Evolutionary conservation across 2,113 vertebrate genomes (phyloP), one percentile per base, ranked within the genome.

Genomic region (Tricholaema leucomelas): DNA sequence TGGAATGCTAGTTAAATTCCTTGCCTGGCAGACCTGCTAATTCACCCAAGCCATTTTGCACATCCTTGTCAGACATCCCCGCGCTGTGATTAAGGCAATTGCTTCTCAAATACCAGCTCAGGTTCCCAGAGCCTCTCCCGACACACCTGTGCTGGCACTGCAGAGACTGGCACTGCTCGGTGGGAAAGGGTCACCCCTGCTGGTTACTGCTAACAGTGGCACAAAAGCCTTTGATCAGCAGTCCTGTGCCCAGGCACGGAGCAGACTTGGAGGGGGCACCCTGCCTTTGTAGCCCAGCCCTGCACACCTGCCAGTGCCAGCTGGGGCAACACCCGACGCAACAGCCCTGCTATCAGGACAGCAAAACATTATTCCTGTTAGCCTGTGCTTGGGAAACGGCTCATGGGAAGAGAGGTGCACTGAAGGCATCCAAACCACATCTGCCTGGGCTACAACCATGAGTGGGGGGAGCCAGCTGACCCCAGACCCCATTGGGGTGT

Each of bases 1-100:
- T 87, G 92, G 97, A 95, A 91, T 96, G 95, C 94, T 91, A 87
- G 77, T 91, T 92, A 97, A 76, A 94, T 59, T 85, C 92, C 60
- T 48, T 85, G 86, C 86, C 94, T 95, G 91, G 81, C 84, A 93
- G 82, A 46, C 79, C 69, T 72, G 66, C 79, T 96, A 70, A 94
- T 97, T 96, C 95, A 84, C 56, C 67, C 42, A 40, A 85, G 58
- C 70, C 65, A 63, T 85, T 87, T 95, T 56, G 87, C 61, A 87
- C n/a, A 61, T 20, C 48, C 8, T 78, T 78, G 87, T 33, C 91
- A 25, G 2, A 84, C 75, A 82, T 81, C 60, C 90, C 69, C 36
- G 10, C 24, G 36, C 66, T 85, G 48, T 83, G 79, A 91, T 87
- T 96, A 91, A 91, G 73, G 91, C 79, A 93, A 59, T 56, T 74